Evolutionary conservation across 2,888 invertebrate genomes (phyloP).

Genomic region (Drosophila borborema): DNA sequence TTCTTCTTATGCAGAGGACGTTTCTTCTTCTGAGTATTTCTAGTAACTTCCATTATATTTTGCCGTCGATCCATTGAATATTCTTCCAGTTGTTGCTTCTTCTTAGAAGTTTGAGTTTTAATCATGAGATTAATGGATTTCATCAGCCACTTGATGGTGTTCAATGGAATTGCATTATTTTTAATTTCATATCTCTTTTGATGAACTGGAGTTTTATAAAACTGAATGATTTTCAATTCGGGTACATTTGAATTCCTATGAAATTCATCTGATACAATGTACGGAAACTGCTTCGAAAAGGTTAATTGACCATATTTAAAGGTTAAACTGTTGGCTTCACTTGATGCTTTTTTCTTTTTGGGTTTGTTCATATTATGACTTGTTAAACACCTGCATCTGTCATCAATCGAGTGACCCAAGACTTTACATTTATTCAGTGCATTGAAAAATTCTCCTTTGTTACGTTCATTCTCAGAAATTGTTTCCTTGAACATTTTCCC

Average conservation of each 20-base stretch:
- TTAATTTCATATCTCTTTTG: neutral
- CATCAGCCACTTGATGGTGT: neutral
- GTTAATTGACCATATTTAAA: neutral
- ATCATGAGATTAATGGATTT: neutral
- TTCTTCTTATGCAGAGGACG: neutral
- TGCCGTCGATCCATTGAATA: neutral
- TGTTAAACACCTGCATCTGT: accelerated
- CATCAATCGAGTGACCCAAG: conserved; percentile 4
- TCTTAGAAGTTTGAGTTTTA: neutral
- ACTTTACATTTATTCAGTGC: conserved; percentile 3
- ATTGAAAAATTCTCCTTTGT: conserved; percentile 31
- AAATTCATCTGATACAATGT: neutral
- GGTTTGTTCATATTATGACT: neutral
- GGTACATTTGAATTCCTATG: neutral
- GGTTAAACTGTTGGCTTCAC: neutral
- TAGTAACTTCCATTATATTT: neutral
- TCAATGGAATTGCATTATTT: neutral
- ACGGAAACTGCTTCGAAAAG: too few relatives aligned
- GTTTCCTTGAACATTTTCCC: neutral
- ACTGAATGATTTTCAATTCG: neutral
- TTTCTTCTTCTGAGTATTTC: neutral
- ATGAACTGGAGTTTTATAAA: neutral
- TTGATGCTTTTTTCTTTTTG: neutral
- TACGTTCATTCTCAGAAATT: neutral
- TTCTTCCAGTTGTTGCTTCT: neutral